A percentile compares a stretch with the other conserved stretches of the same genome.
phyloP scores from a whole-genome alignment of 1,140 invertebrate genomes.

The Meloidogyne chitwoodi region DNA sequence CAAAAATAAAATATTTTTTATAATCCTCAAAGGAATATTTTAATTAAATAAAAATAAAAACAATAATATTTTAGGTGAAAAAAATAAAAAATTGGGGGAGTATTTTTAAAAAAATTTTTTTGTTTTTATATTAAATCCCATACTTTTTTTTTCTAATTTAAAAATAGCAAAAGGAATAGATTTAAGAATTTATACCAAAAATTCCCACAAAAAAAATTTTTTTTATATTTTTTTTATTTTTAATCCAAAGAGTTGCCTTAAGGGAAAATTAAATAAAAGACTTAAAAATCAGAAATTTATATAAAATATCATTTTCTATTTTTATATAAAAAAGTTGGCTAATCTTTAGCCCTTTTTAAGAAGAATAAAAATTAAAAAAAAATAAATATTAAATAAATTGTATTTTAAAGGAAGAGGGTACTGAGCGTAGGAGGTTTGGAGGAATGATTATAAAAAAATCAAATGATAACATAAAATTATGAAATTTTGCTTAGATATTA shows the following conservation, averaged over 20 bases:
- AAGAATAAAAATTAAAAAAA: not conserved
- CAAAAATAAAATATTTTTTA: not conserved
- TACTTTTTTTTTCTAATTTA: not conserved
- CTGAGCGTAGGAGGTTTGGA: too few species aligned
- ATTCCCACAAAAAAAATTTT: not conserved
- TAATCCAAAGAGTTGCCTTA: not conserved
- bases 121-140: not conserved
- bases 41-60: not conserved
- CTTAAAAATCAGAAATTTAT: not conserved
- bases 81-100: not conserved
- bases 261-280: not conserved
- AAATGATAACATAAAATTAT: too few species aligned
- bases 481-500: too few species aligned
- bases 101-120: not conserved
- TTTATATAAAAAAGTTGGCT: not conserved
- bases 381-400: not conserved
- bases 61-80: not conserved
- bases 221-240: not conserved
- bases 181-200: not conserved
- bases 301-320: not conserved
- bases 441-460: too few species aligned
- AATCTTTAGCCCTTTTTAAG: not conserved
- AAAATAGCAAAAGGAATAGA: not conserved
- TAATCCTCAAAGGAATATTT: not conserved
- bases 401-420: too few species aligned